Evolutionary conservation across 2,113 vertebrate species (phyloP), one percentile per base, ranked within the genome.

Genomic region (Empidonax alnorum): DNA sequence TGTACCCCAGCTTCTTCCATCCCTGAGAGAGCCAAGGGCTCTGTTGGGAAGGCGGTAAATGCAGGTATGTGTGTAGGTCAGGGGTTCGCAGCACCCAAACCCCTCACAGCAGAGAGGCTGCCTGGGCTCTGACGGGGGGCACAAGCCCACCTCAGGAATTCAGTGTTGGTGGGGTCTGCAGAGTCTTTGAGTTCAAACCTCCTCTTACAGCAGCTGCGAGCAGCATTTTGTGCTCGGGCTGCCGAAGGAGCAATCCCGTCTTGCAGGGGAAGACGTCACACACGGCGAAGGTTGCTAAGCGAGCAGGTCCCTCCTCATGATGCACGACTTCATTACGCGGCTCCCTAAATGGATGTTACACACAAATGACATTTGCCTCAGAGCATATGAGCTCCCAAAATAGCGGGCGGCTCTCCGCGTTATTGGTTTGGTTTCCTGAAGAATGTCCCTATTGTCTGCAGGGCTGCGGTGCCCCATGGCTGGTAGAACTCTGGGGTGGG

Each of bases 231-330:
- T 8, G n/a, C 61, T 47, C 53, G 6, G 83, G 84, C 79, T 84
- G 94, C 58, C 16, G 58, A 18, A 67, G 77, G 86, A 92, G 89
- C 77, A 46, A 63, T 63, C 74, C 93, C 5, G 14, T 75, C 93
- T 84, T 63, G 84, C 89, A 11, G 76, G 86, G 73, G 87, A 87
- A 79, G 73, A 92, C 83, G 87, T 92, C 96, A 96, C 5, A 18
- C 50, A 2, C 39, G 2, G 77, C 85, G 52, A 31, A 76, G 95
- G 96, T 97, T 97, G 95, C 96, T 96, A 96, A 91, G 95, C 5
- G 46, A 97, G 94, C 95, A 13, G 49, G 31, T 82, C 94, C 87
- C 93, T 94, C 91, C 93, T 79, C 33, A 52, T 47, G 89, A 87
- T 94, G 87, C 94, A 82, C 42, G 46, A n/a, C 91, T 91, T 75